Evolutionary conservation across 2,113 vertebrate species (phyloP), one percentile per base, ranked within the genome.

Genomic region (Podilymbus podiceps): DNA sequence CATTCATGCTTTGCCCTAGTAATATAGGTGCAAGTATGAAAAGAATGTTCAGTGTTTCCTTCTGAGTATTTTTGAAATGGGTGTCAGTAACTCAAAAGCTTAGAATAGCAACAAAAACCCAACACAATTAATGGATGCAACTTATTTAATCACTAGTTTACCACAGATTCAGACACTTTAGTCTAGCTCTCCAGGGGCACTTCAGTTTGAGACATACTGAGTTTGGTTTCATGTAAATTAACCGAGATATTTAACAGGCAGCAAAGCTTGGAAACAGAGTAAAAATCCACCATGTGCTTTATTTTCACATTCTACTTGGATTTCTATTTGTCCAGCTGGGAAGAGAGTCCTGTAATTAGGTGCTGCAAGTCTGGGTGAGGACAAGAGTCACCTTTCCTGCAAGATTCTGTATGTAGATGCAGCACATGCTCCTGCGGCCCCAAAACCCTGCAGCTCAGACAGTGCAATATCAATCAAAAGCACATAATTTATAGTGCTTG

Each of bases 151-250:
- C 50, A 78, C 28, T 30, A 79, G 18, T 24, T 59, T 5, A 69
- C 23, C 67, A 77, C 11, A 85, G 40, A 73, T 30, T 71, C 59
- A 69, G 17, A 69, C 62, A 24, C 28, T 81, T 50, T 18, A 87
- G 52, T 59, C 47, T 47, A 77, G 40, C n/a, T 72, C 66, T 94
- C 49, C n/a, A 81, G 40, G 50, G 60, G 52, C 15, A 42, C 22
- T 77, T 83, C 30, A 35, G 27, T 58, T 69, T 0, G 0, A 55
- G 58, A 60, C 0, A 0, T 31, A 59, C 38, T 3, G 47, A 53
- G 25, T 62, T 13, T 53, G 49, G 22, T 52, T 92, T 72, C 20
- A 69, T 3, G 7, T 19, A 93, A 53, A 59, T n/a, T 38, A 77
- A 78, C 13, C 9, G 17, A 59, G 50, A 52, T 23, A 78, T 44